Evolutionary conservation across 2,113 vertebrate species (phyloP), one percentile per base, ranked within the genome.

Genomic region (Heterochromis multidens): DNA sequence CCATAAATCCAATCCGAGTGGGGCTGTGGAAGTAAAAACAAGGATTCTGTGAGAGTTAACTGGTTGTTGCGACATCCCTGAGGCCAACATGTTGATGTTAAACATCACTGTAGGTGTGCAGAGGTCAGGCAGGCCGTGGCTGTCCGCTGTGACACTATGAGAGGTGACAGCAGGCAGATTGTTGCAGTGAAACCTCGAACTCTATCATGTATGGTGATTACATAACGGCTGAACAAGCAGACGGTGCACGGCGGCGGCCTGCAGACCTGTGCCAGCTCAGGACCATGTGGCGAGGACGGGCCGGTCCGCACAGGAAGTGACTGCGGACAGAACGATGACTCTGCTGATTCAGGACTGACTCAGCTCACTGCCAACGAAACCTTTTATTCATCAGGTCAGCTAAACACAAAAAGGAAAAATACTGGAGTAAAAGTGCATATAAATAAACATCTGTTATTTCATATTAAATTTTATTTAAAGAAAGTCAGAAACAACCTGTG

Each of bases 201-300:
- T 59, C 27, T 2, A 7, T 37, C 62, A 37, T 27, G 79, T 79
- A 70, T 59, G 79, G 16, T 3, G 21, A 59, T 86, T 83, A 80
- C 80, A 56, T 76, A 43, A 83, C 7, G 52, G 76, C 65, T 70
- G 84, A 79, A 5, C 16, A 74, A 80, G 67, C 91, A 85, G 88
- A 83, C 67, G 33, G 60, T 56, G 79, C 80, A 54, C 23, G 58
- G 70, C 40, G 33, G 86, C 59, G 21, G 74, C 40, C 54, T 10
- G 16, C 46, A n/a, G 37, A 77, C 60, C 78, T 0, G 60, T 85
- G 88, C 91, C 91, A 92, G 84, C 84, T 67, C 63, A 14, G 60
- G 70, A 72, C 78, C 91, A 82, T 90, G 87, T 83, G 81, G 89
- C 0, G 77, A 76, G 87, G 43, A 86, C 77, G 27, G 74, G 74